phyloP scores from a whole-genome alignment of 2,888 invertebrate species.

The Liodrosophila aerea region DNA sequence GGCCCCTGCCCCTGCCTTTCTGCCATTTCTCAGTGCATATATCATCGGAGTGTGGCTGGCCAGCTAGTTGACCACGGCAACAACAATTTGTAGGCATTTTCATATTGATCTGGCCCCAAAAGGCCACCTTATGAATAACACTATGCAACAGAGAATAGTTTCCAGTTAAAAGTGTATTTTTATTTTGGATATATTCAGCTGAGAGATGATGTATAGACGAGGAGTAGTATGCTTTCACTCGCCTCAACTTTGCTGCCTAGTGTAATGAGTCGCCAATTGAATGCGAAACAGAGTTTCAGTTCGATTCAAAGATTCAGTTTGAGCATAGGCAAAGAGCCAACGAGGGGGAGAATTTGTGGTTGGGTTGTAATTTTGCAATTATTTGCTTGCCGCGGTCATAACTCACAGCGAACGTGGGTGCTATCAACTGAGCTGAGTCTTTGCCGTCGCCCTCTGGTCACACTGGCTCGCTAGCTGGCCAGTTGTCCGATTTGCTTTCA shows the following conservation, averaged over 20 bases:
- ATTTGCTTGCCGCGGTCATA: conserved; percentile 73
- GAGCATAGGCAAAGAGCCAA: neutral
- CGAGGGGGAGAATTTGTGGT: conserved; percentile 20
- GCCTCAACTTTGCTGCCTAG: conserved; percentile 11
- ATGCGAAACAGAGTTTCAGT: conserved; percentile 20
- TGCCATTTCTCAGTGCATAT: conserved; percentile 3
- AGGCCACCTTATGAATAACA: conserved; percentile 51
- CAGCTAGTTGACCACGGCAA: conserved; percentile 53
- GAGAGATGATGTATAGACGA: no score
- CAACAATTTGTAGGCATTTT: conserved; percentile 76
- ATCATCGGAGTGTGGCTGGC: conserved; percentile 22
- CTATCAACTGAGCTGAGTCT: conserved; percentile 23
- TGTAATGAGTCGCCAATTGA: conserved; percentile 38
- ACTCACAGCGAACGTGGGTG: conserved; percentile 63
- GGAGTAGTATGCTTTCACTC: neutral
- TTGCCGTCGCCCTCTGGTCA: conserved; percentile 1
- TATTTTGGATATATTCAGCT: no score
- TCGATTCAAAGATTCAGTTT: neutral
- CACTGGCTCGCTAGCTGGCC: conserved; percentile 3
- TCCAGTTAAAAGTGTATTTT: neutral
- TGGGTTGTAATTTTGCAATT: conserved; percentile 71
- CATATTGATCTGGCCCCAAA: conserved; percentile 65
- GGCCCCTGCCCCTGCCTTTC: neutral
- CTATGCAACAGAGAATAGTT: conserved; percentile 18
- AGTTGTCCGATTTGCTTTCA: conserved; percentile 60